phyloP scores from a whole-genome alignment of 2,797 vertebrate genomes.

The Myiotriccus ornatus region DNA sequence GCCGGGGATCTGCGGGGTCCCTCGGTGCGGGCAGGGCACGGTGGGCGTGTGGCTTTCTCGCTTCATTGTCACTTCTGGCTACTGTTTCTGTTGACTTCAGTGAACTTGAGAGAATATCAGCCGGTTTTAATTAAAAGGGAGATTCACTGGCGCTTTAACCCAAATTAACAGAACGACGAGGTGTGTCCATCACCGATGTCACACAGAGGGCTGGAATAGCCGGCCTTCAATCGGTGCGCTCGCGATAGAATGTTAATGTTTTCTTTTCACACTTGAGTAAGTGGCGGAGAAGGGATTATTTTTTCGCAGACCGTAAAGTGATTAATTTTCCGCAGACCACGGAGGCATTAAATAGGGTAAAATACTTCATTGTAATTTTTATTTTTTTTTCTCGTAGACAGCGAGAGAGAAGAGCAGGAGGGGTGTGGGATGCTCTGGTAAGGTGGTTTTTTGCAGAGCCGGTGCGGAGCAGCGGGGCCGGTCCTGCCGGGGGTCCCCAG shows the following conservation, averaged over 20 bases:
- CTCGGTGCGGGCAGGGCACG: background rate
- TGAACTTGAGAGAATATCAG: background rate
- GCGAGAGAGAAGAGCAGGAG: background rate
- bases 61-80: background rate
- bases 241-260: background rate
- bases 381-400: background rate
- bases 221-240: accelerated
- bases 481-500: background rate
- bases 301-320: background rate
- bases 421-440: background rate
- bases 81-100: background rate
- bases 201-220: background rate
- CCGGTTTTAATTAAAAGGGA: background rate
- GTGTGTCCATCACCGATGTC: accelerated
- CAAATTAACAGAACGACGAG: background rate
- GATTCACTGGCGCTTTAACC: background rate
- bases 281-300: background rate
- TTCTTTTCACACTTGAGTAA: background rate
- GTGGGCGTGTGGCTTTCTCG: background rate
- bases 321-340: background rate
- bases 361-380: too few species aligned
- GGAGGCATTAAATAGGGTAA: background rate
- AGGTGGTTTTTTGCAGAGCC: background rate
- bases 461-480: background rate
- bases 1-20: background rate